Base-by-base conservation (phyloP, 2,797 vertebrate genomes). In the Sebastes ruberrimus region DNA sequence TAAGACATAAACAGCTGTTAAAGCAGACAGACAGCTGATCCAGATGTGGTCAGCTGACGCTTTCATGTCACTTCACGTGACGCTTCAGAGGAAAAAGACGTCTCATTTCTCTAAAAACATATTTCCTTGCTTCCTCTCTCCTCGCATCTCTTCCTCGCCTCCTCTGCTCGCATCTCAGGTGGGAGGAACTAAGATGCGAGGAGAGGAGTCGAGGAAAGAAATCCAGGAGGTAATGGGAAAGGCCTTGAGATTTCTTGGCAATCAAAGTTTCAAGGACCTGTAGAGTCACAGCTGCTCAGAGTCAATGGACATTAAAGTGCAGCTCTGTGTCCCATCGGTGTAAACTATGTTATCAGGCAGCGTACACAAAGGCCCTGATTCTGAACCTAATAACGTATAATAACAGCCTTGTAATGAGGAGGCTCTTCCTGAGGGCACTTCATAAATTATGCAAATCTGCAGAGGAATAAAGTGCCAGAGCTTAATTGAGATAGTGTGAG, bases 361-460 rank as follows among this genome's bases (percentile, higher is more conserved):
- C 3, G 4, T 74, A 53, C 91, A 90, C 85, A 86, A 87, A 88
- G 89, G 68, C 86, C 33, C 63, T 27, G 61, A 85, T 83, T 74
- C 61, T 85, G 70, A 83, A 70, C 55, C 69, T 85, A 76, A 90
- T 83, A 87, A 87, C 84, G 67, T 81, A 77, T 83, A 83, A 88
- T 88, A 86, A 89, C 80, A 80, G n/a, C 57, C 81, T 77, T 52
- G 55, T 87, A 92, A 93, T 86, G 79, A 91, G 79, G 25, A 82
- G 61, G 38, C 84, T 67, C 67, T 71, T 89, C 81, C 88, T 76
- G 20, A 78, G 61, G 85, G 84, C 82, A 38, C 84, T 78, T 92
- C 74, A 86, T 92, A 88, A 87, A 93, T 91, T 88, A 93, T 94
- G 91, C 75, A 93, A 90, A 92, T 90, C 83, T 88, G 72, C 76